These are phyloP conservation scores for Halcyon smyrnensis DNA, from an alignment of 2,797 vertebrate species.

Conservation along the genomic window DNA sequence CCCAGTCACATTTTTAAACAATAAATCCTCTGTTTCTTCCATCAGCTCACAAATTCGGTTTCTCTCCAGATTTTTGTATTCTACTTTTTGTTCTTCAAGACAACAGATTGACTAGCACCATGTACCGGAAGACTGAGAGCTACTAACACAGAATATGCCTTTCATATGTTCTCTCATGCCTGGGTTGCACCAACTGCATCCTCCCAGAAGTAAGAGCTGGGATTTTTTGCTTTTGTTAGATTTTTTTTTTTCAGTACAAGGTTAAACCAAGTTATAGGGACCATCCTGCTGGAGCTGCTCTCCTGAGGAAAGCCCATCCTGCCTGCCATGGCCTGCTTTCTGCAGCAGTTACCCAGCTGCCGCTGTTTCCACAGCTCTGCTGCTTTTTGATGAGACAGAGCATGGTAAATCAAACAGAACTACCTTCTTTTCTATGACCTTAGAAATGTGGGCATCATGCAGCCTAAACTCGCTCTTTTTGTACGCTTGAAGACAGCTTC, in stretches of 20 bases:
- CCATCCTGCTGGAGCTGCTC: not conserved
- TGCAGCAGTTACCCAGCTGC: not conserved
- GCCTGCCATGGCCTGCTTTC: not conserved
- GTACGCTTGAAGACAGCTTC: not conserved
- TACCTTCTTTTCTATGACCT: not conserved
- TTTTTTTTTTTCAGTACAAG: not conserved
- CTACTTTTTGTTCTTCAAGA: not conserved
- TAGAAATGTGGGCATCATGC: not conserved
- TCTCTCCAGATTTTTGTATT: not conserved
- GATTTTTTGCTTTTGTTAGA: not conserved
- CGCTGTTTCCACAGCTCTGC: not conserved
- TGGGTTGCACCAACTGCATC: not conserved
- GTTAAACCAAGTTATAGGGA: not conserved
- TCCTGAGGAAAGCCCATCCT: not conserved
- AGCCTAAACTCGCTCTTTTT: not conserved
- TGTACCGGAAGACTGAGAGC: not conserved
- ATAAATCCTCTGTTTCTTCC: not conserved
- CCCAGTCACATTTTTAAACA: not conserved
- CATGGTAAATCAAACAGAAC: not conserved
- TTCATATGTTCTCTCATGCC: not conserved
- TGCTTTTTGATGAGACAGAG: not conserved
- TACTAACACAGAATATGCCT: not conserved
- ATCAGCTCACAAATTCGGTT: not conserved
- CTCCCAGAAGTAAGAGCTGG: not conserved
- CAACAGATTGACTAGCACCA: not conserved